Evolutionary conservation across 2,113 vertebrate species (phyloP).

Genomic region (Scophthalmus maximus): DNA sequence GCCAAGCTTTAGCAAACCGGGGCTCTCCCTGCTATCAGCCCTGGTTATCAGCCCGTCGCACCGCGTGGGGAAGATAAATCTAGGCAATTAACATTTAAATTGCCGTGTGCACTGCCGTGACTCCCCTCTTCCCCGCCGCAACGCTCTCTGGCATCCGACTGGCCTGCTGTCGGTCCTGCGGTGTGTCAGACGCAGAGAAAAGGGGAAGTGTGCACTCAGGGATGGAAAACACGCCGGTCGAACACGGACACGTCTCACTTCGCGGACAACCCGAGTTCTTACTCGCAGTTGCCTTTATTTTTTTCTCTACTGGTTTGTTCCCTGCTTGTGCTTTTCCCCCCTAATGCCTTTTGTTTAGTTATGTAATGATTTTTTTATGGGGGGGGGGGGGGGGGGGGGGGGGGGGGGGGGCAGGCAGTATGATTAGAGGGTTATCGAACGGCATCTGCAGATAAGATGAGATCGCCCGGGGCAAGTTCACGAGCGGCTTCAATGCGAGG

Average conservation of each 20-base stretch:
- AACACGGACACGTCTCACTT: slow-evolving; percentile 34
- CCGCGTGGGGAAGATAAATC: slow-evolving; percentile 84
- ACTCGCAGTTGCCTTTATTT: not conserved
- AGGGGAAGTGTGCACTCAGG: not conserved
- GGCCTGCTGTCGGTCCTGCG: slow-evolving; percentile 38
- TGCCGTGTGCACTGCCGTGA: slow-evolving; percentile 79
- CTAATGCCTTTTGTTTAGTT: no score
- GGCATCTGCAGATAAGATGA: no score
- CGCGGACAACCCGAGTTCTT: not conserved
- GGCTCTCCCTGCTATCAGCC: slow-evolving; percentile 73
- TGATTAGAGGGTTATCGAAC: no score
- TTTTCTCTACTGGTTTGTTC: not conserved
- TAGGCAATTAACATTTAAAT: slow-evolving; percentile 86
- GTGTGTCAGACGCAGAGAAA: slow-evolving; percentile 13
- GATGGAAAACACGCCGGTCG: slow-evolving; percentile 30
- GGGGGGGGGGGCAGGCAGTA: not conserved
- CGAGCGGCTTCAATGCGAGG: no score
- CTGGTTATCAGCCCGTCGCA: slow-evolving; percentile 83
- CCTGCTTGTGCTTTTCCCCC: not conserved
- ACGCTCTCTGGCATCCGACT: slow-evolving; percentile 1
- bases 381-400: no score
- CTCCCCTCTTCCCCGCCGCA: slow-evolving; percentile 64
- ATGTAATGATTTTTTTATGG: no score
- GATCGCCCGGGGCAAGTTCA: no score
- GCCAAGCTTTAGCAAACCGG: slow-evolving; percentile 76